A percentile compares a stretch with the other conserved stretches of the same genome.
Evolutionary conservation across 2,113 vertebrate genomes (phyloP).

Genomic region (Hemiprocne comata): DNA sequence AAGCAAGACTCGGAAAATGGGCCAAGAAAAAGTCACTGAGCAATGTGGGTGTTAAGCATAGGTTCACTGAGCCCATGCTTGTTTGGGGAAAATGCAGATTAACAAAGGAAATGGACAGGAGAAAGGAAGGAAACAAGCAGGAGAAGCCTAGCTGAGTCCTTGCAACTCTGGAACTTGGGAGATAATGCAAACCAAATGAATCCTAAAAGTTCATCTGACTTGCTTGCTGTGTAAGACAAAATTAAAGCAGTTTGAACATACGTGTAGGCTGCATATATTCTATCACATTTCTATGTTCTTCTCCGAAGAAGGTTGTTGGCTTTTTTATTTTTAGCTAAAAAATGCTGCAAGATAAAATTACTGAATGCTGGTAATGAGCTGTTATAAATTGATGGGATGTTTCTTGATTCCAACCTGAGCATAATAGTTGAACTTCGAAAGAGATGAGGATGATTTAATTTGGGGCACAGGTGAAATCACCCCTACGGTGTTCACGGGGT

Average conservation of each 20-base stretch:
- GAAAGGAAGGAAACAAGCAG: neutral
- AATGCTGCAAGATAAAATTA: neutral
- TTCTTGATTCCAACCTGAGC: neutral
- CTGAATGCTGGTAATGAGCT: neutral
- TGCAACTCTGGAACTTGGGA: neutral
- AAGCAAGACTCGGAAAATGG: neutral
- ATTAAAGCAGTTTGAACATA: neutral
- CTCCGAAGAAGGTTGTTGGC: neutral
- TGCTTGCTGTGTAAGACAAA: neutral
- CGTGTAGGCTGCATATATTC: neutral
- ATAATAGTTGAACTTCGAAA: neutral
- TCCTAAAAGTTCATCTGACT: neutral
- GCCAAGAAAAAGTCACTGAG: neutral
- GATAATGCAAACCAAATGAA: neutral
- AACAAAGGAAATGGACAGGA: neutral
- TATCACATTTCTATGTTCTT: neutral
- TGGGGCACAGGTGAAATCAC: neutral
- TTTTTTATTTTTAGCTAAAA: neutral
- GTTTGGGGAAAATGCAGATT: neutral
- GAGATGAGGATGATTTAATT: neutral
- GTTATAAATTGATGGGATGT: neutral
- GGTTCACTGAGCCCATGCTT: neutral
- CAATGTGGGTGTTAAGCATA: neutral
- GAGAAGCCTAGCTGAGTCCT: neutral
- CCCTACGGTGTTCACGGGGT: neutral